Conservation (phyloP, 2,113 vertebrate genomes). For the Anhinga rufa region DNA sequence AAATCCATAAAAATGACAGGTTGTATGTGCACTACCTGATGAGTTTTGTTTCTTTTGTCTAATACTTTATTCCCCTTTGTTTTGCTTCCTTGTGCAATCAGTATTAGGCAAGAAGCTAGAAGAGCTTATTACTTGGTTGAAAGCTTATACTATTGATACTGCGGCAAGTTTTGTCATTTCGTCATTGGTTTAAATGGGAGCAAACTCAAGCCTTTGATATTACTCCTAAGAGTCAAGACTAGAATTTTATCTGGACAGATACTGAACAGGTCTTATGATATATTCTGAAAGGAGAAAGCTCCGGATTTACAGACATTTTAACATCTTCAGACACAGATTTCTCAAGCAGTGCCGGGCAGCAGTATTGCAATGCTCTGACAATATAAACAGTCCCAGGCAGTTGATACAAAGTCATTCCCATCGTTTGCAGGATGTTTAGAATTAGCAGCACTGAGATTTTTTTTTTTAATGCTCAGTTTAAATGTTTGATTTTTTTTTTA, state of each 20-base stretch:
- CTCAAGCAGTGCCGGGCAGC: neutral
- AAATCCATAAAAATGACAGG: neutral
- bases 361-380: neutral
- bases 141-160: neutral
- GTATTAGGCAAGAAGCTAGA: neutral
- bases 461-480: neutral
- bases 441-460: neutral
- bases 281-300: neutral
- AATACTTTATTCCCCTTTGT: neutral
- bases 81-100: neutral
- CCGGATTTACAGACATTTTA: neutral
- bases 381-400: neutral
- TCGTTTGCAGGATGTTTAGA: neutral
- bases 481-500: neutral
- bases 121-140: neutral
- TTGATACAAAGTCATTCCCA: neutral
- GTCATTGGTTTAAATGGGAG: neutral
- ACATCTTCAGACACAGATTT: neutral
- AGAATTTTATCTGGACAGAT: neutral
- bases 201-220: neutral
- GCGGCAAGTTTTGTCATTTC: neutral
- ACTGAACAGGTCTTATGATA: neutral
- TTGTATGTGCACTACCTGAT: neutral
- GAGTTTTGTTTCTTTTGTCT: neutral
- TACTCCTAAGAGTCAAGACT: neutral